phyloP scores from a whole-genome alignment of 2,797 vertebrate species.

The Muscicapa comitata region DNA sequence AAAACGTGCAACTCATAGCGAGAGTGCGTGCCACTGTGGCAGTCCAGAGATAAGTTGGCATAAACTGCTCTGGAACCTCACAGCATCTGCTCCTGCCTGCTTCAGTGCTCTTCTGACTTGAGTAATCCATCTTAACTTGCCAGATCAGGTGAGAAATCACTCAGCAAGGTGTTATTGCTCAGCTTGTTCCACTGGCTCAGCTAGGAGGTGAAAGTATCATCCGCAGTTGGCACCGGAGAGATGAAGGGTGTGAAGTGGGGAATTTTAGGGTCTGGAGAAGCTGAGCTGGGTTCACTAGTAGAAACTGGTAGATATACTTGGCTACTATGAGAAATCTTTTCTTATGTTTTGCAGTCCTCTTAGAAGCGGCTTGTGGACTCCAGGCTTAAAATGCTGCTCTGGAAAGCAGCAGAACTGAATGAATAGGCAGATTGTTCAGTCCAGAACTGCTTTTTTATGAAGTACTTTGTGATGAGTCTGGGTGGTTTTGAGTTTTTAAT shows the following conservation, averaged over 20 bases:
- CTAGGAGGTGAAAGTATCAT: neutral
- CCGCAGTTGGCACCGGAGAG: neutral
- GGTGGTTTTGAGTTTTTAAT: neutral
- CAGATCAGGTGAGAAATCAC: constrained; percentile 6
- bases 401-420: neutral
- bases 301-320: neutral
- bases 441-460: neutral
- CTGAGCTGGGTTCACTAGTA: neutral
- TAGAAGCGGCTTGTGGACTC: neutral
- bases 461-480: neutral
- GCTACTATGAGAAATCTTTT: neutral
- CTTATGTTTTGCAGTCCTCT: neutral
- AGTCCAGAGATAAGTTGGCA: neutral
- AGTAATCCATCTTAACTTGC: neutral
- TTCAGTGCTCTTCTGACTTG: constrained; percentile 4
- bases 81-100: neutral
- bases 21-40: neutral
- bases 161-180: neutral
- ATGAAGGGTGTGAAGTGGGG: neutral
- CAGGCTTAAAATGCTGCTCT: neutral
- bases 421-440: neutral
- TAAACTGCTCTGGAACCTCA: neutral
- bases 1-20: neutral
- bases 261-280: neutral
- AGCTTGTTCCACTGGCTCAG: neutral